Evolutionary conservation across 1,140 invertebrate genomes (phyloP).

Genomic region (Apolygus lucorum): DNA sequence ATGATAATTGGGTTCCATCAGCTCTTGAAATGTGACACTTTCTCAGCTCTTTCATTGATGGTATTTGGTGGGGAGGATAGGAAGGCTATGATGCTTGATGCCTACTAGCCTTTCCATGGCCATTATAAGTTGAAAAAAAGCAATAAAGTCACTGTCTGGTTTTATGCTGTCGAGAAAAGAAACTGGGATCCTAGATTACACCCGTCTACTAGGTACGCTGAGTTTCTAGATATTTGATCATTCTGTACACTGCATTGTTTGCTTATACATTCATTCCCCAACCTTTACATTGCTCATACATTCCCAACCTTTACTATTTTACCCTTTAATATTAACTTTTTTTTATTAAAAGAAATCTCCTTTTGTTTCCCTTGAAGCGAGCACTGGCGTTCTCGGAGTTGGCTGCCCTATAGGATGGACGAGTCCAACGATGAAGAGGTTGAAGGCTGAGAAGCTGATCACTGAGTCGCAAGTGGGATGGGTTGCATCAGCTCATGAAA

Average conservation of each 20-base stretch:
- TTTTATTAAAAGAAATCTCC: no score
- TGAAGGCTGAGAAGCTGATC: constrained; percentile 2
- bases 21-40: constrained; percentile 26
- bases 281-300: no score
- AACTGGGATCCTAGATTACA: no score
- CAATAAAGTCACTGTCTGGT: no score
- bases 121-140: no score
- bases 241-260: no score
- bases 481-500: constrained; percentile 23
- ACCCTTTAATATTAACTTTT: no score
- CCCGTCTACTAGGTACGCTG: no score
- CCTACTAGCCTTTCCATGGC: background rate
- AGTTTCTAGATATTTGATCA: no score
- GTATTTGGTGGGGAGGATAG: constrained; percentile 11
- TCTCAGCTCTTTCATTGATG: constrained; percentile 22
- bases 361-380: constrained; percentile 18
- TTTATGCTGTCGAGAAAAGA: no score
- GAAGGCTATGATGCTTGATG: constrained; percentile 4
- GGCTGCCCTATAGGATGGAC: constrained; percentile 25
- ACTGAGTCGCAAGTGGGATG: constrained; percentile 12
- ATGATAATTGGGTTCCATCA: constrained; percentile 19
- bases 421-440: constrained; percentile 16
- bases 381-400: constrained; percentile 18
- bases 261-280: no score
- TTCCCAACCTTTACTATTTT: no score